These are phyloP conservation scores for Crossocerus cetratus DNA, from an alignment of 2,888 invertebrate species.

Conservation along the genomic window DNA sequence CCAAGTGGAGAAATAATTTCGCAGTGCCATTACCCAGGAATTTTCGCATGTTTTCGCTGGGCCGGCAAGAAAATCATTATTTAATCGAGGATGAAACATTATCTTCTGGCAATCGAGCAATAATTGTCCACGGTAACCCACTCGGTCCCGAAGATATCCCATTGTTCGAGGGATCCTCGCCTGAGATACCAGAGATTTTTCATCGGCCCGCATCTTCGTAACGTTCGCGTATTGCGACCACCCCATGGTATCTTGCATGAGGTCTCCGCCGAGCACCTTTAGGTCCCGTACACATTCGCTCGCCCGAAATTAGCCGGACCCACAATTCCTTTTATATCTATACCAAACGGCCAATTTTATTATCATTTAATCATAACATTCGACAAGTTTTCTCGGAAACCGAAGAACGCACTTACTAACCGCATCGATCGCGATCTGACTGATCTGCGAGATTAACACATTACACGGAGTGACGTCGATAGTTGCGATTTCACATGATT, in stretches of 20 bases:
- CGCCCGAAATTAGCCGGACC: not conserved
- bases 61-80: conserved; percentile 52
- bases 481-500: not conserved
- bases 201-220: conserved; percentile 63
- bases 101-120: conserved; percentile 61
- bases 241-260: conserved; percentile 66
- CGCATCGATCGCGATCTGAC: not conserved
- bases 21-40: conserved; percentile 47
- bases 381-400: too few relatives aligned
- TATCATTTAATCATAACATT: not conserved
- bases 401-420: too few relatives aligned
- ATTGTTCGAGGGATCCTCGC: conserved; percentile 69
- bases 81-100: conserved; percentile 60
- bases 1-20: conserved; percentile 50
- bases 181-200: conserved; percentile 68
- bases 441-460: not conserved
- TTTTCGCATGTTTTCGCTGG: conserved; percentile 54
- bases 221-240: conserved; percentile 68
- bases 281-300: conserved; percentile 62
- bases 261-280: conserved; percentile 60
- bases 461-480: not conserved
- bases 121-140: conserved; percentile 62
- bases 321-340: not conserved
- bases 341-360: not conserved
- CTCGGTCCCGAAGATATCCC: conserved; percentile 64